Evolutionary conservation across 2,113 vertebrate species (phyloP).

Genomic region (Tragelaphus scriptus): DNA sequence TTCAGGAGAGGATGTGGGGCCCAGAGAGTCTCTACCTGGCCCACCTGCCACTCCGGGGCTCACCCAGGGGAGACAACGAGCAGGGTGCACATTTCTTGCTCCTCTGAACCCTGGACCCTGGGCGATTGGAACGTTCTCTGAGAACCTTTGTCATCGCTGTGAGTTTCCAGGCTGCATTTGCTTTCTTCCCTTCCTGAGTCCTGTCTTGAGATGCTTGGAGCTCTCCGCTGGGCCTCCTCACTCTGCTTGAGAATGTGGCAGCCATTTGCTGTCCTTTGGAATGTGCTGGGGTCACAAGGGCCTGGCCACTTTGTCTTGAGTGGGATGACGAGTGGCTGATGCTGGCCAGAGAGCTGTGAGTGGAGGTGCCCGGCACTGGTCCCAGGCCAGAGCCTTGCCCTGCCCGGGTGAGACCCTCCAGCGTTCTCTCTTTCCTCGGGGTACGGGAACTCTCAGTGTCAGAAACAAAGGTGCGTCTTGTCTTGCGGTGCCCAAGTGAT

Average conservation of each 20-base stretch:
- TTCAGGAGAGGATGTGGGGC: neutral
- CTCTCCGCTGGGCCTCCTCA: neutral
- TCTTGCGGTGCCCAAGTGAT: fast-evolving
- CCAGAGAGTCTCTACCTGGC: neutral
- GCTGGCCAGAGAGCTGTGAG: neutral
- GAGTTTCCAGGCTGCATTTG: neutral
- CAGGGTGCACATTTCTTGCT: fast-evolving
- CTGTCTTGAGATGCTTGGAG: neutral
- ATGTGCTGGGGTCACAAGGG: fast-evolving
- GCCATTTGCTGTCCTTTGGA: neutral
- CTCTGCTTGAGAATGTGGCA: fast-evolving
- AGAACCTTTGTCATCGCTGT: neutral
- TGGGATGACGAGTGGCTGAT: neutral
- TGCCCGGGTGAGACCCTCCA: neutral
- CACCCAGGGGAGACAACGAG: neutral
- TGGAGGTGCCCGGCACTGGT: neutral
- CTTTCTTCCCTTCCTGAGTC: neutral
- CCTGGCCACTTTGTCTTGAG: neutral
- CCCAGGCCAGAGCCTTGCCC: neutral
- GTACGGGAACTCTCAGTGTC: fast-evolving
- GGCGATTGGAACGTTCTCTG: neutral
- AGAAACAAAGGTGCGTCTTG: neutral
- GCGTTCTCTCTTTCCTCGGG: neutral
- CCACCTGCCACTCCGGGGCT: fast-evolving
- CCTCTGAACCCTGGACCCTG: neutral